Percentiles rank a stretch among this genome's conserved stretches.
phyloP scores from a whole-genome alignment of 2,113 vertebrate species.

The Macaca mulatta region DNA sequence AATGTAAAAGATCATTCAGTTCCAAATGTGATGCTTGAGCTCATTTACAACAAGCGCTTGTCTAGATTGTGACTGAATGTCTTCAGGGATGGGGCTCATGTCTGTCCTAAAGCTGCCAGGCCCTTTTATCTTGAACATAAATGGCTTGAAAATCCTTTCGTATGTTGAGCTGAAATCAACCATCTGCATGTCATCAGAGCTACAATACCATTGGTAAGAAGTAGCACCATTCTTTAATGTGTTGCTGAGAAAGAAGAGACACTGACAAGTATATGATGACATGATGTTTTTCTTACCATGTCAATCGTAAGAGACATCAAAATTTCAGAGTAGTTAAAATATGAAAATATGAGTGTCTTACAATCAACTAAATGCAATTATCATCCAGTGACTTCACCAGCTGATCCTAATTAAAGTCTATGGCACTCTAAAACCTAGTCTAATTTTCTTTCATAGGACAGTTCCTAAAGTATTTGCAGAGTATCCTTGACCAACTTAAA shows the following conservation, averaged over 20 bases:
- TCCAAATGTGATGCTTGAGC: background rate
- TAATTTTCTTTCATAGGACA: background rate
- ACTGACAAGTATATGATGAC: background rate
- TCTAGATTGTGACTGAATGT: background rate
- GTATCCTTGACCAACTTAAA: background rate
- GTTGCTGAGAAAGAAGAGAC: constrained; percentile 11
- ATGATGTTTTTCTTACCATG: background rate
- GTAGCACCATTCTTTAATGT: background rate
- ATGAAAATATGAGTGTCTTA: background rate
- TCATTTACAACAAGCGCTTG: background rate
- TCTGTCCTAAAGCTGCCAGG: background rate
- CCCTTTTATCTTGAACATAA: constrained; percentile 48
- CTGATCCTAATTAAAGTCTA: background rate
- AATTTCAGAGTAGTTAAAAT: constrained; percentile 10
- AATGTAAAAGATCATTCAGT: background rate
- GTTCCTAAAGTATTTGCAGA: background rate
- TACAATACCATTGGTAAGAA: constrained; percentile 20
- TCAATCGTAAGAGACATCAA: background rate
- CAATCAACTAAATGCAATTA: background rate
- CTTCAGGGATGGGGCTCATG: background rate
- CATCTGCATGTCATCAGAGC: constrained; percentile 19
- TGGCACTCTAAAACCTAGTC: background rate
- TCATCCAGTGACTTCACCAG: background rate
- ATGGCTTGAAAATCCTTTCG: constrained; percentile 44
- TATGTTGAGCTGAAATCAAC: constrained; percentile 21